These are phyloP conservation scores for Lochmaea capreae DNA, from an alignment of 2,888 invertebrate species.

Conservation along the genomic window DNA sequence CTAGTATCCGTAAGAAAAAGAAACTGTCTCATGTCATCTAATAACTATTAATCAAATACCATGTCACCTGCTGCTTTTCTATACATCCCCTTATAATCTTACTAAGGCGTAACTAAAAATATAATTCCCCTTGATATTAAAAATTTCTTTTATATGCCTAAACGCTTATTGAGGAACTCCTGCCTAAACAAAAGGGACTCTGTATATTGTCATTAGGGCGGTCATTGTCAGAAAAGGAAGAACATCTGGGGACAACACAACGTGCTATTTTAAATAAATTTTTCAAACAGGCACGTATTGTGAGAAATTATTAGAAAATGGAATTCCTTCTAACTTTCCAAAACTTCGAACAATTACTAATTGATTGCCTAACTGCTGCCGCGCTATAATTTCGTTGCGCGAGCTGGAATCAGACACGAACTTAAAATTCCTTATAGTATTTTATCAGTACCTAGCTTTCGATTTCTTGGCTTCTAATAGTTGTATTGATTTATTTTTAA, in stretches of 20 bases:
- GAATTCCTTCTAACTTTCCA: too few species aligned
- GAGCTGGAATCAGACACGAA: too few species aligned
- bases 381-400: too few species aligned
- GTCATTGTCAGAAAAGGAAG: constrained; percentile 42
- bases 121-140: constrained; percentile 31
- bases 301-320: too few species aligned
- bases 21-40: neutral
- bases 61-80: constrained; percentile 10
- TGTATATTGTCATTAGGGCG: constrained; percentile 44
- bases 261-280: neutral
- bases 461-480: too few species aligned
- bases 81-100: neutral
- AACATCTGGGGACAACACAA: constrained; percentile 45
- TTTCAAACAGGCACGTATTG: constrained; percentile 2
- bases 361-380: too few species aligned
- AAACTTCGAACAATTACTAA: too few species aligned
- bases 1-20: neutral
- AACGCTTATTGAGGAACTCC: constrained; percentile 36
- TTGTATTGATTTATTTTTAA: too few species aligned
- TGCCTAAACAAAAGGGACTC: constrained; percentile 37
- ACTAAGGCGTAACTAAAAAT: constrained; percentile 17
- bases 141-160: constrained; percentile 36
- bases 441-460: too few species aligned
- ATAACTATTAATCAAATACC: constrained; percentile 2
- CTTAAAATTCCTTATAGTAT: too few species aligned